Conservation (phyloP, 2,113 vertebrate genomes). For the Salvelinus fontinalis region DNA sequence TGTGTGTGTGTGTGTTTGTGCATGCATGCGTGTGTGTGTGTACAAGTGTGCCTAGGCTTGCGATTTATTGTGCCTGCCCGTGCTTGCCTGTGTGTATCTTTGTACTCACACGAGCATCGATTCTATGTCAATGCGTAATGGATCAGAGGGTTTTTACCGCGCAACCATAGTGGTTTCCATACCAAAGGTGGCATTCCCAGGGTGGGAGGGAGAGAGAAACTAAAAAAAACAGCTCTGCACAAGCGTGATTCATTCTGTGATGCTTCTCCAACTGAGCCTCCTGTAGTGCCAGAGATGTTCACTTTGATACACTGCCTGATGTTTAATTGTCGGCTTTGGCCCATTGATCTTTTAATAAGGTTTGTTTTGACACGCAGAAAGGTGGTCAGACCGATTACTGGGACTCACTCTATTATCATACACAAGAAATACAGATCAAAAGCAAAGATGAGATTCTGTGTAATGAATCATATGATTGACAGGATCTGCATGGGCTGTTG, state of each 20-base stretch:
- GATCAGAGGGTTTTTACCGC: constrained; percentile 1
- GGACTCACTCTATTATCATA: constrained; percentile 25
- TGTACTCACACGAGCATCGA: constrained; percentile 3
- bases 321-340: constrained; percentile 40
- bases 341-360: constrained; percentile 64
- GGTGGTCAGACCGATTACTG: constrained; percentile 23
- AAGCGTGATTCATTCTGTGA: constrained; percentile 61
- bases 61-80: background rate
- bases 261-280: constrained; percentile 55
- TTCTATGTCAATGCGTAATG: constrained; percentile 20
- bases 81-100: constrained; percentile 32
- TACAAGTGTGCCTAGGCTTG: constrained; percentile 8
- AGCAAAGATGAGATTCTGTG: background rate
- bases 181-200: constrained; percentile 53
- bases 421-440: constrained; percentile 15
- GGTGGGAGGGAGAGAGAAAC: constrained; percentile 49
- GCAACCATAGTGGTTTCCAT: constrained; percentile 14
- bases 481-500: background rate
- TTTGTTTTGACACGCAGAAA: constrained; percentile 45
- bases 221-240: constrained; percentile 45
- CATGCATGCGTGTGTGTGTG: background rate
- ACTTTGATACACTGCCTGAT: constrained; percentile 58
- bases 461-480: background rate
- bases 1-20: background rate
- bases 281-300: constrained; percentile 39